Evolutionary conservation across 92 coral and sea anemone genomes (phyloP).

Genomic region (Actinostola sp.): DNA sequence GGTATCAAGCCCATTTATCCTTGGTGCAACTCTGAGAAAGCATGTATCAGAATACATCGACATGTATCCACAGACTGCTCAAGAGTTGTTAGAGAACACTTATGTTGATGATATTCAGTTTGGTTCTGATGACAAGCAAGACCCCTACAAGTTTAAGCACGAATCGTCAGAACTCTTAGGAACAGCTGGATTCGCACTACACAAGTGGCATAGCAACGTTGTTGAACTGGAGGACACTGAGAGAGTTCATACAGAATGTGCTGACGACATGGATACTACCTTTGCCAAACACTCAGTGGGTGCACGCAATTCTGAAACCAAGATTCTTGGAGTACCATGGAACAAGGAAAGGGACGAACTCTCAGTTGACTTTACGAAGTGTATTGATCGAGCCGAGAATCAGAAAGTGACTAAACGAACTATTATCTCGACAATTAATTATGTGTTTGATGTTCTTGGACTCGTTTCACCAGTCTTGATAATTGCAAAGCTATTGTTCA

Average conservation of each 20-base stretch:
- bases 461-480: constrained; percentile 66
- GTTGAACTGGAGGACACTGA: constrained; percentile 26
- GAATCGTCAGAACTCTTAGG: no score
- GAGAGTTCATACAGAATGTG: constrained; percentile 34
- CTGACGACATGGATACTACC: neutral
- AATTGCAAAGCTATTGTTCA: constrained; percentile 52
- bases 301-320: no score
- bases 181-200: no score
- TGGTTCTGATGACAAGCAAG: constrained; percentile 22
- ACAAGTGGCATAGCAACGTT: no score
- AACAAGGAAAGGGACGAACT: constrained; percentile 27
- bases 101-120: constrained; percentile 45
- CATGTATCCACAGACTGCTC: constrained; percentile 19
- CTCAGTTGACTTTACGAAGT: neutral
- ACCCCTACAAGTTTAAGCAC: no score
- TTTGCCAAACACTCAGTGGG: no score
- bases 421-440: constrained; percentile 22
- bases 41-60: no score
- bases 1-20: no score
- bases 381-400: neutral
- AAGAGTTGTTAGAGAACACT: constrained; percentile 24
- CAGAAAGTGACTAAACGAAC: constrained; percentile 23
- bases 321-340: no score
- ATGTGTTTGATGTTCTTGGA: constrained; percentile 39
- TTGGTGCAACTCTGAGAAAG: no score